Base-by-base conservation (phyloP, 2,797 vertebrate species). In the Clarias laeviceps region DNA sequence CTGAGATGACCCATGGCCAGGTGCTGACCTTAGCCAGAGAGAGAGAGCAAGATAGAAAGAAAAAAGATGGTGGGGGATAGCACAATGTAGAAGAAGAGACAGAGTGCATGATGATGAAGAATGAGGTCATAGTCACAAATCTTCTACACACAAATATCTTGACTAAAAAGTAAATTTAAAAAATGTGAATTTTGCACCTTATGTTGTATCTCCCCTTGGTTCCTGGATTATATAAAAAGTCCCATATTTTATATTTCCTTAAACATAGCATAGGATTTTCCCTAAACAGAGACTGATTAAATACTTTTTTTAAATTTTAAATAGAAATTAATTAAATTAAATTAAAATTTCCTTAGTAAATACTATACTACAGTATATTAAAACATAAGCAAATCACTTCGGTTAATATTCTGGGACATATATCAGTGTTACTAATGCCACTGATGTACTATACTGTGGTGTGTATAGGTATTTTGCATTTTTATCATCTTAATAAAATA, bases 1-100 rank as follows among this genome's bases (percentile, higher is more conserved):
- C 88, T 88, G 80, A 92, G 76, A 89, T 37, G 22, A 73, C 84
- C 87, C 73, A 89, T 27, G n/a, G 72, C 83, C 87, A 64, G 85
- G 79, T 78, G 81, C 79, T 86, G 85, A 40, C 83, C 88, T 84
- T 85, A 66, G 56, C 68, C 70, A 40, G 24, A 88, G 54, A 61
- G 54, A 61, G 37, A 74, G 50, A 77, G 2, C n/a, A n/a, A 65
- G 74, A n/a, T 18, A 11, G 29, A 2, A 40, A 40, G 7, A 54
- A 54, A 54, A 50, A 54, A 64, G 6, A 2, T 22, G 61, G 17
- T 61, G 9, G 72, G 50, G n/a, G 12, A 37, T n/a, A 27, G 45
- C 50, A 82, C 45, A 22, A n/a, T 3, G 79, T 50, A 32, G 18
- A 15, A 76, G 69, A 27, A 50, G 57, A 73, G 50, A 76, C 9